These are phyloP conservation scores for Peribatodes rhomboidaria DNA, from an alignment of 2,888 invertebrate genomes.

Conservation along the genomic window DNA sequence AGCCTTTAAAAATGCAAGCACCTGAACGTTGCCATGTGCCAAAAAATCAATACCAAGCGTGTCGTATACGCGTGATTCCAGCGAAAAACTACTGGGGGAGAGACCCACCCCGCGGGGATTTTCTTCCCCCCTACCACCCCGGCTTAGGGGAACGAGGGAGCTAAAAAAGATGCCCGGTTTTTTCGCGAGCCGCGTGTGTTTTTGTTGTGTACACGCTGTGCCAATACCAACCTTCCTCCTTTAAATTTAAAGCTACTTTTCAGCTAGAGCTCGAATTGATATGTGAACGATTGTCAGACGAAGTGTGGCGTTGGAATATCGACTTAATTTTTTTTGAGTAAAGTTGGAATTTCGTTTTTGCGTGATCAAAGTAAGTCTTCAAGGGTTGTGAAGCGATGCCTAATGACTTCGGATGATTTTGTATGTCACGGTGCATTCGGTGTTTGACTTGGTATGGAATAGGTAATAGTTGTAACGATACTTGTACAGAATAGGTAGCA, in stretches of 20 bases:
- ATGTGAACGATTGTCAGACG: conserved; percentile 77
- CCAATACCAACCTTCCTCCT: conserved; percentile 50
- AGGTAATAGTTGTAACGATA: neutral
- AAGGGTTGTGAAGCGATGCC: conserved; percentile 55
- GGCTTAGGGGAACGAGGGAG: conserved; percentile 74
- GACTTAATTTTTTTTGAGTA: conserved; percentile 39
- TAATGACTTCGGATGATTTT: conserved; percentile 84
- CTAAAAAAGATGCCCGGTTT: conserved; percentile 84
- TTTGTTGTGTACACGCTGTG: conserved; percentile 67
- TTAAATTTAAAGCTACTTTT: conserved; percentile 48
- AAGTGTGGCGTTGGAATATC: conserved; percentile 46
- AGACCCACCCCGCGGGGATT: conserved; percentile 67
- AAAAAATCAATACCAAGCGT: conserved; percentile 83
- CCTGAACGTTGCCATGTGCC: conserved; percentile 78
- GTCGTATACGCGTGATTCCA: conserved; percentile 83
- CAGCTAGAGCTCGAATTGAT: conserved; percentile 48
- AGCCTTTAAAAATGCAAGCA: conserved; percentile 62
- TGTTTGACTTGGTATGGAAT: conserved; percentile 55
- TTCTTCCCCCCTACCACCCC: conserved; percentile 72
- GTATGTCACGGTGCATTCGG: conserved; percentile 76
- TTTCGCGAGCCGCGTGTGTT: conserved; percentile 76
- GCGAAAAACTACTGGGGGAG: conserved; percentile 82
- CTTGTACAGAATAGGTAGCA: neutral
- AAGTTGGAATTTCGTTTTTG: conserved; percentile 45
- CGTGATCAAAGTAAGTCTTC: conserved; percentile 30